Evolutionary conservation across 2,888 invertebrate species (phyloP), one percentile per base, ranked within the genome.

Genomic region (Drosophila peninsularis): DNA sequence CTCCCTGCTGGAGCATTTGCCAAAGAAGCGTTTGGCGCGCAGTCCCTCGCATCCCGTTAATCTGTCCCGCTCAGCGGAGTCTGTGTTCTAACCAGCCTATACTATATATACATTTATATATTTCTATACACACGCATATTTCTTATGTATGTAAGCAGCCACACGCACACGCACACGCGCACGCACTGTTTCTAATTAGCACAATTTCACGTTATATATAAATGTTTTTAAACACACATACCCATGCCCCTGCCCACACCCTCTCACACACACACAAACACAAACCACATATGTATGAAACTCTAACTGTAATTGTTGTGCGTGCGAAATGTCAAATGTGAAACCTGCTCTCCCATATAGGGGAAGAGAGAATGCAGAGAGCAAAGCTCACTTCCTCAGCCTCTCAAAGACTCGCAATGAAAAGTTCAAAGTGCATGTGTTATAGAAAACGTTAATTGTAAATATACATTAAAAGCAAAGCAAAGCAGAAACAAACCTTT

Each of bases 1-100:
- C 81, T 95, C 96, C 63, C 95, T 96, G 65, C 94, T 99, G 64
- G 97, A 98, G 91, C 96, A 97, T 92, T 94, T 99, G 88, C 99
- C 99, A 49, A 97, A 98, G 93, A 98, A 98, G 93, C 95, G 98
- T 49, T 94, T 99, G 81, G 98, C 98, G 55, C 96, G 99, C 78
- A 98, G 98, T 91, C 99, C 99, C 79, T 99, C 99, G 72, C 99
- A 99, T 94, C 99, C 99, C 34, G 96, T 98, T 83, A 98, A 99
- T 92, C 94, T 99, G 88, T 98, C 98, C 52, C 95, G 98, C 90
- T 98, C 98, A 55, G 98, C 98, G 49, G 98, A 99, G 94, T 98
- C 98, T 56, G 97, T 98, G 90, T 98, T 98, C 94, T 97, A 93
- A 94, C 69, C 57, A 55, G 14, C n/a, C 36, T 32, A 56, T 42